These are phyloP conservation scores for Natrix natrix DNA, from an alignment of 2,797 vertebrate species.

Conservation along the genomic window DNA sequence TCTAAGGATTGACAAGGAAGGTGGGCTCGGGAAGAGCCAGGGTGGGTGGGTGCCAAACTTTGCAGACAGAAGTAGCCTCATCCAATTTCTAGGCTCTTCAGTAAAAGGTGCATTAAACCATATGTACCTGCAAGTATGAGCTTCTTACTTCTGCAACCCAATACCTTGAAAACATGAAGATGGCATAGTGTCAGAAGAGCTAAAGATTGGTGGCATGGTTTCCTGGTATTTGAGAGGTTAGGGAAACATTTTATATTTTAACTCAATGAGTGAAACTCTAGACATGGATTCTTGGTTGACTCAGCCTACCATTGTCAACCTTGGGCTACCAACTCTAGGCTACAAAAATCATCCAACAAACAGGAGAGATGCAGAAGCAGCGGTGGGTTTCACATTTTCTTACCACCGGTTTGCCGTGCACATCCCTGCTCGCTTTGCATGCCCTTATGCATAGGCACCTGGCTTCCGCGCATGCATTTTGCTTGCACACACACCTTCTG, in stretches of 20 bases:
- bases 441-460: no score
- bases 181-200: not conserved
- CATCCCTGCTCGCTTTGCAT: no score
- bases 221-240: not conserved
- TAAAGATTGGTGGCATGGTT: not conserved
- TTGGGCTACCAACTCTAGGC: not conserved
- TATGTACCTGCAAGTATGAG: not conserved
- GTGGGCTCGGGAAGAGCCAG: not conserved
- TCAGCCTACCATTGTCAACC: not conserved
- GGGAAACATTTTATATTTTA: not conserved
- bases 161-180: not conserved
- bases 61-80: not conserved
- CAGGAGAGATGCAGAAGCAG: not conserved
- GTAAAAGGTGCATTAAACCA: not conserved
- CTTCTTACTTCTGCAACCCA: not conserved
- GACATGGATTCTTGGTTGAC: not conserved
- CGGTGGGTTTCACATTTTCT: no score
- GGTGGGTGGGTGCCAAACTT: no score
- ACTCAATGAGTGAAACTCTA: not conserved
- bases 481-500: no score
- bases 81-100: not conserved
- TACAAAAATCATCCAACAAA: not conserved
- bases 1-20: not conserved
- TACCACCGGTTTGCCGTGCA: no score
- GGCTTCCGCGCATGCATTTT: no score